Percentiles rank a stretch among this genome's conserved stretches.
These are phyloP conservation scores for Melanotaenia duboulayi DNA, from an alignment of 2,113 vertebrate species.

Conservation along the genomic window DNA sequence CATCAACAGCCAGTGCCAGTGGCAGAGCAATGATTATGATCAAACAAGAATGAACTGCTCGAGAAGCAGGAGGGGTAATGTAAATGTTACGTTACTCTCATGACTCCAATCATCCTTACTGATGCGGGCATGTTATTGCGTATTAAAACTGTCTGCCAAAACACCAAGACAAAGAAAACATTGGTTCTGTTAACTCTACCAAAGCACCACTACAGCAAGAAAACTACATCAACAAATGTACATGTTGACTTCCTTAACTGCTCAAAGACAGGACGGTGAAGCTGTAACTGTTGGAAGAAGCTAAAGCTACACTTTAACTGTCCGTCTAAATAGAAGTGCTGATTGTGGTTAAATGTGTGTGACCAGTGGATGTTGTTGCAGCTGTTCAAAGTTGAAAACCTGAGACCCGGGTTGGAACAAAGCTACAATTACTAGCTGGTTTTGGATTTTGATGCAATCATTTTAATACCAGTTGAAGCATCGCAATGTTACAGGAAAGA, in stretches of 20 bases:
- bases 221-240: too few relatives aligned
- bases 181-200: too few relatives aligned
- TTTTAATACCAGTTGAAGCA: not conserved
- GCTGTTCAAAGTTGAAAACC: not conserved
- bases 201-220: too few relatives aligned
- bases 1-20: conserved; percentile 23
- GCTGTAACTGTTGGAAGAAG: not conserved
- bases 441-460: not conserved
- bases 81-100: not conserved
- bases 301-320: not conserved
- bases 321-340: not conserved
- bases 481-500: too few relatives aligned
- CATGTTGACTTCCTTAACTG: too few relatives aligned
- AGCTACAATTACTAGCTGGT: not conserved
- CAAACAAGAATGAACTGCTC: conserved; percentile 61
- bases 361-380: not conserved
- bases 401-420: not conserved
- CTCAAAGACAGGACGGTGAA: not conserved
- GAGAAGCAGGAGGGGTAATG: not conserved
- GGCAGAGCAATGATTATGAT: conserved; percentile 33
- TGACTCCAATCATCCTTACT: not conserved
- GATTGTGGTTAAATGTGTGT: not conserved
- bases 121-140: too few relatives aligned
- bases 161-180: too few relatives aligned
- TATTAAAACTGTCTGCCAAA: too few relatives aligned